phyloP scores from a whole-genome alignment of 2,113 vertebrate genomes.

The Ceyx melanurus region DNA sequence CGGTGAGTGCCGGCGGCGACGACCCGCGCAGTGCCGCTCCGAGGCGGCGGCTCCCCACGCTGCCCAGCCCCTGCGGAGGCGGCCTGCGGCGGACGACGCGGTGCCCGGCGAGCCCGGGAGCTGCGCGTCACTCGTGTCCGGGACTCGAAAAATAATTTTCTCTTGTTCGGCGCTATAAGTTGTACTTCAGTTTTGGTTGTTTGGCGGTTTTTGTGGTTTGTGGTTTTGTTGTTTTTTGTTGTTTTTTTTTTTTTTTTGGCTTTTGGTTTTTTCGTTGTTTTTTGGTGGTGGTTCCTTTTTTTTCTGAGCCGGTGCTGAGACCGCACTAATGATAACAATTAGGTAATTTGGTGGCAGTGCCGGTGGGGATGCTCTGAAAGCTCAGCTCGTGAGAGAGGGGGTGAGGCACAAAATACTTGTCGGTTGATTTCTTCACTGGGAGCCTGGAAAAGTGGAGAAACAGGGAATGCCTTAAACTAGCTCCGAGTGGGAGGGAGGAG shows the following conservation, averaged over 20 bases:
- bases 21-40: neutral
- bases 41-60: neutral
- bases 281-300: neutral
- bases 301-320: neutral
- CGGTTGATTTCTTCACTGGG: neutral
- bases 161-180: neutral
- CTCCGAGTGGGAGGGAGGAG: neutral
- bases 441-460: slow-evolving; percentile 10
- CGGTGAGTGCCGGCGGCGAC: neutral
- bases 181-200: neutral
- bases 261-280: neutral
- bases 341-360: slow-evolving; percentile 43
- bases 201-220: too few species aligned
- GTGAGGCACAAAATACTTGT: neutral
- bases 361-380: slow-evolving; percentile 3
- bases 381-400: neutral
- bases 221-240: too few species aligned
- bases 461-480: slow-evolving; percentile 8
- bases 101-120: neutral
- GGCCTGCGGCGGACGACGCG: neutral
- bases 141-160: neutral
- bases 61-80: neutral
- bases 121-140: neutral
- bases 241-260: too few species aligned
- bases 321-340: slow-evolving; percentile 13